A percentile compares a stretch with the other conserved stretches of the same genome.
phyloP scores from a whole-genome alignment of 2,888 invertebrate genomes.

The Lydus trimaculatus region DNA sequence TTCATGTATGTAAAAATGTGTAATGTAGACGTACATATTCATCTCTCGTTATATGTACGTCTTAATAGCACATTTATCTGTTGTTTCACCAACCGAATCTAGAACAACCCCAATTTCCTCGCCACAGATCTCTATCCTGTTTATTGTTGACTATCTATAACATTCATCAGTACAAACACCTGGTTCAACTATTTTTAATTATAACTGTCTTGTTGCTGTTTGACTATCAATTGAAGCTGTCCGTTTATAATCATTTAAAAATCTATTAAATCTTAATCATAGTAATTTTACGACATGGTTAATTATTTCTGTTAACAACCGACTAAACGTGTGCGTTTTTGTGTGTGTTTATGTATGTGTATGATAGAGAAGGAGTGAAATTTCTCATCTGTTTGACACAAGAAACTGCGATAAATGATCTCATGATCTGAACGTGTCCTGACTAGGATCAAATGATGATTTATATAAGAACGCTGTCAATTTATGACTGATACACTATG shows the following conservation, averaged over 20 bases:
- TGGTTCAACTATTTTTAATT: not conserved
- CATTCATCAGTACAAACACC: not conserved
- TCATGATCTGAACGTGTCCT: conserved; percentile 48
- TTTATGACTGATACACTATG: conserved; percentile 58
- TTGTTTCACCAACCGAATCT: conserved; percentile 41
- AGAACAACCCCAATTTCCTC: conserved; percentile 38
- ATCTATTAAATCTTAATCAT: not conserved
- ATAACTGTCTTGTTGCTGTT: not conserved
- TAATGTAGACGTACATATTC: conserved; percentile 27
- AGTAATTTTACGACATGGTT: not conserved
- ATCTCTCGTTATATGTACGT: conserved; percentile 36
- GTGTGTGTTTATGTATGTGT: too few relatives aligned
- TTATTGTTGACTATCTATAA: not conserved
- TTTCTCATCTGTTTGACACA: conserved; percentile 22
- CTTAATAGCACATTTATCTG: conserved; percentile 41
- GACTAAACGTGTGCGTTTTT: not conserved
- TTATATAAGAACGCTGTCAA: conserved; percentile 55
- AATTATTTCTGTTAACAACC: conserved; percentile 22
- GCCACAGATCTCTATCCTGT: conserved; percentile 19
- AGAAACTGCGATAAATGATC: conserved; percentile 55
- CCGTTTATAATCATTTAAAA: not conserved
- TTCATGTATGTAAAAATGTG: conserved; percentile 18
- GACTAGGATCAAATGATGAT: conserved; percentile 58
- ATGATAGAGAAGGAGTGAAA: conserved; percentile 9
- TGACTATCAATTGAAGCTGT: not conserved